Evolutionary conservation across 2,888 invertebrate genomes (phyloP), one percentile per base, ranked within the genome.

Genomic region (Gisinianus flammeolus): DNA sequence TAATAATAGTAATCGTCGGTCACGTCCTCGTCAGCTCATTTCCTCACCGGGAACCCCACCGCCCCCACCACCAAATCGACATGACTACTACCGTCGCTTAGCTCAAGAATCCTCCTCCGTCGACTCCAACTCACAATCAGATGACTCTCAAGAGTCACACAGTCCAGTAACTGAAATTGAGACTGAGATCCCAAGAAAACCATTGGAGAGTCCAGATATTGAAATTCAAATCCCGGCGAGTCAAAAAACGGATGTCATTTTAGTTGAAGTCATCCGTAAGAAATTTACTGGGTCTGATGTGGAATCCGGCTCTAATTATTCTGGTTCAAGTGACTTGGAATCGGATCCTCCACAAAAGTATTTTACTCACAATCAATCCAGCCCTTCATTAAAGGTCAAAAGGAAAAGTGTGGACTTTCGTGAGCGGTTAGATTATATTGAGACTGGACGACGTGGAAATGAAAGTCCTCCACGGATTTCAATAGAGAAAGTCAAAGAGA

Each of bases 191-290:
- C 12, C 12, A 44, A 44, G 44, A 44, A 44, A 44, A 44, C n/a
- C n/a, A n/a, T n/a, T n/a, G n/a, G n/a, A n/a, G n/a, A 44, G 19
- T 44, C 44, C 2, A 44, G 16, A 44, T 8, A 8, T 35, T 6
- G 16, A 44, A 44, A 44, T 44, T 19, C 44, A 44, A 44, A 44
- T 44, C 44, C 44, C 2, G 19, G 2, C 44, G 6, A 44, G n/a
- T n/a, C n/a, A n/a, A n/a, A n/a, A n/a, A n/a, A n/a, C n/a, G n/a
- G n/a, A n/a, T 28, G 82, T 82, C 19, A 81, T 83, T 22, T 77
- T 83, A 8, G 83, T 83, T 26, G 82, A 83, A 77, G 83, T 83
- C 0, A 83, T 83, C 52, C 78, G 83, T n/a, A 83, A 83, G 58
- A 69, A 68, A 58, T 58, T 76, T 12, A 56, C 62, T 22, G 24